Percentiles rank a stretch among this genome's conserved stretches.
Evolutionary conservation across 1,140 invertebrate species (phyloP).

Genomic region (Cephus cinctus): DNA sequence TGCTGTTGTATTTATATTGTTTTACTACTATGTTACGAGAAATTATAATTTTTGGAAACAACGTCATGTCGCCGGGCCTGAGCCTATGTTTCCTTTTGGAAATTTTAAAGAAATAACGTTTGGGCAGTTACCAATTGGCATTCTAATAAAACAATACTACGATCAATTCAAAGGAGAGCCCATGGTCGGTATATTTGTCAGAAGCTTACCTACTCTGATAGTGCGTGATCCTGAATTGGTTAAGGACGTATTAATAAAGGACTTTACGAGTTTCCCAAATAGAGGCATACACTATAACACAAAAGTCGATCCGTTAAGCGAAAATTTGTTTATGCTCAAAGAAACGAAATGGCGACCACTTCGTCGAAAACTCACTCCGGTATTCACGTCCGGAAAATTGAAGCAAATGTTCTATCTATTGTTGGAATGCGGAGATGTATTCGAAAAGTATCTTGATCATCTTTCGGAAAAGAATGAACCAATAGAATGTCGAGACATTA

Average conservation of each 20-base stretch:
- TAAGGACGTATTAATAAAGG: neutral
- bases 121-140: slow-evolving; percentile 24
- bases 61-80: slow-evolving; percentile 51
- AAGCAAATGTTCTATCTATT: slow-evolving; percentile 55
- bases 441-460: slow-evolving; percentile 45
- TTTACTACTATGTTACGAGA: slow-evolving; percentile 19
- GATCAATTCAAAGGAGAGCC: slow-evolving; percentile 26
- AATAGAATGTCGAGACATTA: slow-evolving; percentile 54
- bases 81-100: slow-evolving; percentile 40
- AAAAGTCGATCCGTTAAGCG: neutral
- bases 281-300: neutral
- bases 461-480: slow-evolving; percentile 35
- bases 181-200: slow-evolving; percentile 9
- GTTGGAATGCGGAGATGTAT: slow-evolving; percentile 42
- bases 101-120: slow-evolving; percentile 15
- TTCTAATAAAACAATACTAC: slow-evolving; percentile 29
- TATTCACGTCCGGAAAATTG: slow-evolving; percentile 56
- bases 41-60: slow-evolving; percentile 35
- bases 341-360: slow-evolving; percentile 17
- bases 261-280: neutral
- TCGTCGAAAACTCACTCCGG: slow-evolving; percentile 37
- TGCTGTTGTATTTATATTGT: neutral
- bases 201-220: neutral
- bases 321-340: slow-evolving; percentile 2
- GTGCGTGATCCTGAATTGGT: neutral